Base-by-base conservation (phyloP, 2,113 vertebrate species). In the Procavia capensis region DNA sequence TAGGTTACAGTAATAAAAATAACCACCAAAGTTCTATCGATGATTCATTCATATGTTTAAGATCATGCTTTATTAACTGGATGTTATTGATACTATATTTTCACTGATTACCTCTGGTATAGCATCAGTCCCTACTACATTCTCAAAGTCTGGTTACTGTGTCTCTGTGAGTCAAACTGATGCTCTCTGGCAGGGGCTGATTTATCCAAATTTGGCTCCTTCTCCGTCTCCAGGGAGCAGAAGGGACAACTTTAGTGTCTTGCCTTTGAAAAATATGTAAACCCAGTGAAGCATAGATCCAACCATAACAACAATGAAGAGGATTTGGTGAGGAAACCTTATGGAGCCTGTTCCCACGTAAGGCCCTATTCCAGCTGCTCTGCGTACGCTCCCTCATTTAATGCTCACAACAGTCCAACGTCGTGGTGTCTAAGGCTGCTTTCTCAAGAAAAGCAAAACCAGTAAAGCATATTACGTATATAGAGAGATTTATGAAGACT, bases 231-330 rank as follows among this genome's bases (percentile, higher is more conserved):
- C 80, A 82, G 13, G 57, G 47, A 59, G 76, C 54, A 66, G 3
- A 70, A 25, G 31, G n/a, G 66, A 76, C 76, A 92, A 27, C 25
- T 76, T 83, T 76, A 17, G 66, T 64, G 16, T 82, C 29, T 82
- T 85, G 50, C 17, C 82, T 91, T 64, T 86, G 63, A 80, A 85
- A 91, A 72, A 16, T 86, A 50, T 80, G n/a, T 74, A 81, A 70
- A 61, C 13, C 34, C 50, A 7, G 3, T 92, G 70, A 68, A 3
- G 11, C 31, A 39, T 41, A 68, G 79, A 47, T 13, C 61, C 57
- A 59, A 24, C 6, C 39, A 66, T 41, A 47, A 25, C 25, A 25
- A 9, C 27, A 4, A 34, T 84, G 4, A 2, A 5, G 47, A 29
- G 10, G 45, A 39, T 5, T 4, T 54, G 27, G n/a, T 27, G 20